Evolutionary conservation across 2,888 invertebrate species (phyloP).

Genomic region (Agriopis aurantiaria): DNA sequence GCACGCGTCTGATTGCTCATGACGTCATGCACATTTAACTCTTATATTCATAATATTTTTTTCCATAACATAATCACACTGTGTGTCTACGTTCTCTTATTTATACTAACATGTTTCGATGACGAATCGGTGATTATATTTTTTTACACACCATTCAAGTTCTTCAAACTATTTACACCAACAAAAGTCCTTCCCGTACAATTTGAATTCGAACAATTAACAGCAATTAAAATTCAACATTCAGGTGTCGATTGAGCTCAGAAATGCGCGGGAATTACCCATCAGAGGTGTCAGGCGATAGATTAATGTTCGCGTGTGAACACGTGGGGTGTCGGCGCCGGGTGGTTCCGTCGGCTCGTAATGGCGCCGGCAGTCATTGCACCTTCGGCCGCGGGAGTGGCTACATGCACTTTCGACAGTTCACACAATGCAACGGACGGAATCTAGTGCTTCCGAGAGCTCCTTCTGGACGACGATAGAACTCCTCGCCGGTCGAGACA

Average conservation of each 20-base stretch:
- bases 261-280: slow-evolving; percentile 61
- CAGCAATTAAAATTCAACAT: slow-evolving; percentile 53
- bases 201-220: slow-evolving; percentile 46
- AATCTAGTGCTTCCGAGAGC: slow-evolving; percentile 79
- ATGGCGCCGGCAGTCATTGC: slow-evolving; percentile 81
- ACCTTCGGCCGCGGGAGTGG: slow-evolving; percentile 71
- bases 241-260: slow-evolving; percentile 57
- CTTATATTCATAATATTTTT: background rate
- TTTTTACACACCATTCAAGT: slow-evolving; percentile 14
- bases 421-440: slow-evolving; percentile 72
- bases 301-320: slow-evolving; percentile 83
- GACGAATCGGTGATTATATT: slow-evolving; percentile 24
- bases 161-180: slow-evolving; percentile 28
- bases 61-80: background rate
- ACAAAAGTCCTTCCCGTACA: slow-evolving; percentile 27
- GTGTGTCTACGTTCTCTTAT: background rate
- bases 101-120: slow-evolving; percentile 19
- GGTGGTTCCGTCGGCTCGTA: slow-evolving; percentile 56
- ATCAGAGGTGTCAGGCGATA: slow-evolving; percentile 70
- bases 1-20: background rate
- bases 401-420: slow-evolving; percentile 67
- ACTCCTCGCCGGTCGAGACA: slow-evolving; percentile 84
- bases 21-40: background rate
- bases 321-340: slow-evolving; percentile 68
- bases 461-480: slow-evolving; percentile 89